A percentile compares a stretch with the other conserved stretches of the same genome.
These are phyloP conservation scores for Drosophila malerkotliana DNA, from an alignment of 1,140 invertebrate species.

Conservation along the genomic window DNA sequence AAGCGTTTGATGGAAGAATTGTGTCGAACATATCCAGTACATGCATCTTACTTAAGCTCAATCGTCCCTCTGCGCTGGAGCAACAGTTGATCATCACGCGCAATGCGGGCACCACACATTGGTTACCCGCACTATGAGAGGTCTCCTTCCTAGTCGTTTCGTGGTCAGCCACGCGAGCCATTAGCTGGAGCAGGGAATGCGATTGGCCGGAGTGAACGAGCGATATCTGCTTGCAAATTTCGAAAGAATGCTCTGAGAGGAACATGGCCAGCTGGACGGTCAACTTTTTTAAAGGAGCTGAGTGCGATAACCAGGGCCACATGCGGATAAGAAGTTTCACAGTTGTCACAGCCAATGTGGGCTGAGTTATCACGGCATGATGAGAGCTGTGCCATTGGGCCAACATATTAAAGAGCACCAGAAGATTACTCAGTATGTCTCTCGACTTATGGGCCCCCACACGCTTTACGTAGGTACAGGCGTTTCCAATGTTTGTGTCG, in stretches of 20 bases:
- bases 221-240: conserved; percentile 68
- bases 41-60: conserved; percentile 64
- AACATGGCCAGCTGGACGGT: conserved; percentile 51
- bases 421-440: conserved; percentile 60
- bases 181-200: conserved; percentile 68
- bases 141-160: conserved; percentile 68
- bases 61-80: conserved; percentile 63
- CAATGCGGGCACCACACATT: conserved; percentile 38
- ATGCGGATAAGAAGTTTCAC: conserved; percentile 48
- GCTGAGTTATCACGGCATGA: conserved; percentile 44
- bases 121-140: background rate
- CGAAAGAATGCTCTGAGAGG: conserved; percentile 70
- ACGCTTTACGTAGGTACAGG: conserved; percentile 64
- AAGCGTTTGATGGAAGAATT: conserved; percentile 50
- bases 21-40: conserved; percentile 83
- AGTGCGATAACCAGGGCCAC: conserved; percentile 76
- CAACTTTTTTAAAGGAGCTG: conserved; percentile 52
- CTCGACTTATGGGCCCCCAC: conserved; percentile 67
- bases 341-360: conserved; percentile 20
- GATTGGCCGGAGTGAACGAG: conserved; percentile 26
- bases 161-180: conserved; percentile 58
- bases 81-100: conserved; percentile 73
- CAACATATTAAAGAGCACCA: conserved; percentile 60
- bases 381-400: conserved; percentile 61
- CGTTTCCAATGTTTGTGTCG: conserved; percentile 47